phyloP scores from a whole-genome alignment of 30 jellyfish, hydroid and myxozoan species.

The Cassiopea xamachana region DNA sequence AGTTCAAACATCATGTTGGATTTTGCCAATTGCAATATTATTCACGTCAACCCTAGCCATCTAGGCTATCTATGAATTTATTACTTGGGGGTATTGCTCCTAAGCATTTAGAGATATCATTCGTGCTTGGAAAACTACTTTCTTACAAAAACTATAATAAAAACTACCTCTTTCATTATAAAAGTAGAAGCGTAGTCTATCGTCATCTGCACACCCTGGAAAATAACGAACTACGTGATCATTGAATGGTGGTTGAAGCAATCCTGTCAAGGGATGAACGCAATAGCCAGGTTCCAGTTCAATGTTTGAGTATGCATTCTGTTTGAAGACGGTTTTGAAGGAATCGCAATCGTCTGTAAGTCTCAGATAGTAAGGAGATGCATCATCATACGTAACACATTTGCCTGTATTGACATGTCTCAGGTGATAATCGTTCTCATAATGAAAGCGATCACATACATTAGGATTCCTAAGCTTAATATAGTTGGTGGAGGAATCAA shows the following conservation, averaged over 20 bases:
- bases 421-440: background rate
- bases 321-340: slow-evolving; percentile 9
- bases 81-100: background rate
- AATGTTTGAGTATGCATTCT: background rate
- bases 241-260: background rate
- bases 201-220: background rate
- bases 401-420: slow-evolving; percentile 47
- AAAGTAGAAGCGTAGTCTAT: slow-evolving; percentile 9
- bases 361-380: background rate
- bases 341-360: slow-evolving; percentile 50
- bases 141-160: no score
- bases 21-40: no score
- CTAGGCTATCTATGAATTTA: no score
- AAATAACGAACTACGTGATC: background rate
- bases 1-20: background rate
- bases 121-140: background rate
- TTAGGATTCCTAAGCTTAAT: slow-evolving; percentile 11
- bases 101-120: background rate
- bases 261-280: slow-evolving; percentile 23
- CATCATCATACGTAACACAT: slow-evolving; percentile 11
- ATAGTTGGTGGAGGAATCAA: background rate
- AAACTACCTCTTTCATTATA: slow-evolving; percentile 45
- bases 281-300: background rate
- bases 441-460: slow-evolving; percentile 55
- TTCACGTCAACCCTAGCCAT: no score